These are phyloP conservation scores for Gavia stellata DNA, from an alignment of 2,113 vertebrate species.

Conservation along the genomic window DNA sequence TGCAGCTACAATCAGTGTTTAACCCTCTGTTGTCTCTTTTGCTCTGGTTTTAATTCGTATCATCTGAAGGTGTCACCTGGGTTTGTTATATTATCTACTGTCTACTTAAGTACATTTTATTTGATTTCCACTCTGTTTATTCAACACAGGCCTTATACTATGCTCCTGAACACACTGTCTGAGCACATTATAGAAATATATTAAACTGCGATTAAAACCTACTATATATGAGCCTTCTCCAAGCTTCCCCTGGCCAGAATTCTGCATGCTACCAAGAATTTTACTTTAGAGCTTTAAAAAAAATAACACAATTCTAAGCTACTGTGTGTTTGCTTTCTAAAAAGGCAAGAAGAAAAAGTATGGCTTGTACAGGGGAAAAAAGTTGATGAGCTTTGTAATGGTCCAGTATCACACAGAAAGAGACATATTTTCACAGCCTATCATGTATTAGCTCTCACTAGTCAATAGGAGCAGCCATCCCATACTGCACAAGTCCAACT, in stretches of 20 bases:
- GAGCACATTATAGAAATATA: neutral
- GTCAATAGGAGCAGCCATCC: neutral
- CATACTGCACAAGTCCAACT: neutral
- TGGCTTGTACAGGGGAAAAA: neutral
- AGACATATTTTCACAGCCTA: neutral
- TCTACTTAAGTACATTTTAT: neutral
- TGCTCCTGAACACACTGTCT: neutral
- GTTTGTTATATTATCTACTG: neutral
- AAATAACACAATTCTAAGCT: neutral
- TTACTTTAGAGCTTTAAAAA: neutral
- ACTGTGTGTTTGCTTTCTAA: neutral
- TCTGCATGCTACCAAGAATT: neutral
- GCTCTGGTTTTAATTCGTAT: neutral
- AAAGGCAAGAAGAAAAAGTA: neutral
- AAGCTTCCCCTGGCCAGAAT: neutral
- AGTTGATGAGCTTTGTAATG: neutral
- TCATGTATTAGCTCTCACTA: fast-evolving
- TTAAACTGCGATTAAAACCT: neutral
- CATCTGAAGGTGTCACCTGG: neutral
- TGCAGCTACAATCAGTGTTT: neutral
- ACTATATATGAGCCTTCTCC: neutral
- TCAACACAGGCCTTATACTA: neutral
- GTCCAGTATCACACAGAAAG: neutral
- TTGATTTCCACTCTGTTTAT: neutral
- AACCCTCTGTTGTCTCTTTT: neutral